phyloP scores from a whole-genome alignment of 2,113 vertebrate genomes.

The Odontesthes bonariensis region DNA sequence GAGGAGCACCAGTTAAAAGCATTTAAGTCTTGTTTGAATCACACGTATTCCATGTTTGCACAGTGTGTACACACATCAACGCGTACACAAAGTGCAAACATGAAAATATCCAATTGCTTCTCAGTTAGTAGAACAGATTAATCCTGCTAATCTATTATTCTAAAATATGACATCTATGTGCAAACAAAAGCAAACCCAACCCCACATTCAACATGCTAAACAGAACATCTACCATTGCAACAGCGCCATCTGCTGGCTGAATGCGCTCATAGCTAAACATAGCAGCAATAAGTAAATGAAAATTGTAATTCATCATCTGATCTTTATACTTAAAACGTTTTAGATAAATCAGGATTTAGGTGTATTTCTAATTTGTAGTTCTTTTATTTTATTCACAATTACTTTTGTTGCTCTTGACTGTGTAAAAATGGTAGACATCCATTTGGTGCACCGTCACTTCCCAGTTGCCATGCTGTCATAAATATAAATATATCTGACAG shows the following conservation, averaged over 20 bases:
- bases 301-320: background rate
- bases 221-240: constrained; percentile 4
- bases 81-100: background rate
- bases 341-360: background rate
- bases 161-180: background rate
- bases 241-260: constrained; percentile 56
- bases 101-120: background rate
- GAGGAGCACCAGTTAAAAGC: background rate
- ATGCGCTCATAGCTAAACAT: constrained; percentile 22
- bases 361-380: too few species aligned
- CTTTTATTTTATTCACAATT: background rate
- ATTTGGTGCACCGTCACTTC: background rate
- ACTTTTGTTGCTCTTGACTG: background rate
- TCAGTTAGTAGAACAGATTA: constrained; percentile 15
- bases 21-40: background rate
- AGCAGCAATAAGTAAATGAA: background rate
- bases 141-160: background rate
- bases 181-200: constrained; percentile 28
- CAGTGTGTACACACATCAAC: background rate
- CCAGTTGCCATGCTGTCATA: background rate
- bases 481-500: constrained; percentile 12
- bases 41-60: constrained; percentile 1
- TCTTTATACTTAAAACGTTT: constrained; percentile 4
- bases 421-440: background rate
- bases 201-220: constrained; percentile 20